These are phyloP conservation scores for Dioctria rufipes DNA, from an alignment of 2,888 invertebrate genomes.

Conservation along the genomic window DNA sequence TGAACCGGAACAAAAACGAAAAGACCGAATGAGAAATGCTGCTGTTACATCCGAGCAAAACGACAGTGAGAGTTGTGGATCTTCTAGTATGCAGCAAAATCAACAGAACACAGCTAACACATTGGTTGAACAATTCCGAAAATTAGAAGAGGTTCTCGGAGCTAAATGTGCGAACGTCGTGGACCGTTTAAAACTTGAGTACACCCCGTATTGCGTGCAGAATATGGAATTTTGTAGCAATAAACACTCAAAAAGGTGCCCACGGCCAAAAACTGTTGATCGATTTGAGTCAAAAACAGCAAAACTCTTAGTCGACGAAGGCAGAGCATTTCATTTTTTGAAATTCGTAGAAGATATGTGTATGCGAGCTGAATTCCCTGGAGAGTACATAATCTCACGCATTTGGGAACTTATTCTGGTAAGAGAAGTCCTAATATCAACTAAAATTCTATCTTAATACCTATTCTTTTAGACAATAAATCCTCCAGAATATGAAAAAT, in stretches of 20 bases:
- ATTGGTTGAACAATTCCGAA: not conserved
- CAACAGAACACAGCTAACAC: too few species aligned
- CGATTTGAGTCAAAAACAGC: slow-evolving; percentile 58
- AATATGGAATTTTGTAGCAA: slow-evolving; percentile 65
- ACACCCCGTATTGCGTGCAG: slow-evolving; percentile 65
- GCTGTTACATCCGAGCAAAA: not conserved
- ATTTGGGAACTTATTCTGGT: slow-evolving; percentile 68
- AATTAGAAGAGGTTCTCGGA: slow-evolving; percentile 65
- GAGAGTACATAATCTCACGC: slow-evolving; percentile 65
- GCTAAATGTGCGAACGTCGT: slow-evolving; percentile 66
- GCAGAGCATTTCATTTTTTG: slow-evolving; percentile 62
- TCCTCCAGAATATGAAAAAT: slow-evolving; percentile 58
- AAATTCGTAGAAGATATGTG: slow-evolving; percentile 65
- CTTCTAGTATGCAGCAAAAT: too few species aligned
- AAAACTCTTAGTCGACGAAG: slow-evolving; percentile 61
- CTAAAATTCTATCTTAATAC: not conserved
- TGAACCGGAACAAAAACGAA: not conserved
- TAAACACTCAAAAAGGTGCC: slow-evolving; percentile 65
- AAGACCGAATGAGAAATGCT: not conserved
- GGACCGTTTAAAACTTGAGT: slow-evolving; percentile 64
- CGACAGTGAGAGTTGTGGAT: not conserved
- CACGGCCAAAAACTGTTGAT: slow-evolving; percentile 63
- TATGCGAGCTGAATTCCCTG: slow-evolving; percentile 67
- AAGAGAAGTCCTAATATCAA: slow-evolving; percentile 49
- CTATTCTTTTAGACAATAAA: slow-evolving; percentile 62